Evolutionary conservation across 2,797 vertebrate species (phyloP), one percentile per base, ranked within the genome.

Genomic region (Argya squamiceps): DNA sequence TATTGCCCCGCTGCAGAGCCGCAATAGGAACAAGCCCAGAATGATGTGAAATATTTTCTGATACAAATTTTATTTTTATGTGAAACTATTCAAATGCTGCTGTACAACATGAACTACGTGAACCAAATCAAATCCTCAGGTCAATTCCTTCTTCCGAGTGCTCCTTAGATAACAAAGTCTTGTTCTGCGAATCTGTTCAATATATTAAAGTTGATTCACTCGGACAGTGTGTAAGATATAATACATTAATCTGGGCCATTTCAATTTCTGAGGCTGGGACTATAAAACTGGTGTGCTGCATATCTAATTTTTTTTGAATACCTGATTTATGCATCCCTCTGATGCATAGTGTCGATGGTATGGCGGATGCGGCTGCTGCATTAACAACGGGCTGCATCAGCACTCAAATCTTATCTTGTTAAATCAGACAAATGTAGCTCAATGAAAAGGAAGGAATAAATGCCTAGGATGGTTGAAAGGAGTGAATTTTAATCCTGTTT

Each of bases 361-460:
- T 98, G 98, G 98, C 98, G 98, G 98, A 98, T 98, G 98, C 96
- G 97, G 97, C 97, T 92, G 98, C 98, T 98, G 98, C 98, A 99
- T 99, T 99, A 99, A 98, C 98, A 99, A 98, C 98, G 97, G 98
- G 98, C 99, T 98, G 98, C 99, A 98, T 99, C 98, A 98, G 98
- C 98, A 98, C 98, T 99, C 98, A 98, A 98, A 99, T 99, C 98
- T 99, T 99, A 99, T 99, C 99, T 99, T 99, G 98, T 99, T 99
- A 99, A 99, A 99, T 99, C 99, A 99, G 98, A 99, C 98, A 98
- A 99, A 98, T 98, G 98, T 98, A 98, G 98, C 98, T 98, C 98
- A 98, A 98, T 98, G 99, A 98, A 98, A 99, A 98, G 98, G 98
- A 98, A 98, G 98, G 98, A 98, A 98, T 98, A 98, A 98, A 98